Percentiles rank a stretch among this genome's conserved stretches.
phyloP scores from a whole-genome alignment of 2,888 invertebrate genomes.

The Opisthograptis luteolata region DNA sequence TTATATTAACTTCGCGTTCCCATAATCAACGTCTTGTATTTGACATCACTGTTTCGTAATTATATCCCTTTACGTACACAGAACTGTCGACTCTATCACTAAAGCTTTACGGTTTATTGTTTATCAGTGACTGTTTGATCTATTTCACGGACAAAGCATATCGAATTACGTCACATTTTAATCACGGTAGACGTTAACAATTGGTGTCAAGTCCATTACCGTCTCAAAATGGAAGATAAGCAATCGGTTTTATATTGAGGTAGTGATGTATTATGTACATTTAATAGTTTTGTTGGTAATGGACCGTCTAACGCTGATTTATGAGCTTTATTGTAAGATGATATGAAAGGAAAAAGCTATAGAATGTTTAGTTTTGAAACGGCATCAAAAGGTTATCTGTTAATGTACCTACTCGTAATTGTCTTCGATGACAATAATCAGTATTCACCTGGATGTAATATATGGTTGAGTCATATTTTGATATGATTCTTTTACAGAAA shows the following conservation, averaged over 20 bases:
- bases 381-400: conserved; percentile 28
- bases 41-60: conserved; percentile 44
- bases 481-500: too few species aligned
- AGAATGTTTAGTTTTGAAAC: conserved; percentile 18
- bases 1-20: conserved; percentile 37
- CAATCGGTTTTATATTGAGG: conserved; percentile 26
- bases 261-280: conserved; percentile 21
- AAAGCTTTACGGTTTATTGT: conserved; percentile 21
- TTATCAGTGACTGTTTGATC: conserved; percentile 11
- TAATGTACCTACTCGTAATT: conserved; percentile 24
- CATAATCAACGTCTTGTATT: conserved; percentile 40
- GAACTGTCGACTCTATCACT: conserved; percentile 22
- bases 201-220: conserved; percentile 39
- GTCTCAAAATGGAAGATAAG: conserved; percentile 24
- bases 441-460: conserved; percentile 32
- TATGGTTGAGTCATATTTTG: too few species aligned
- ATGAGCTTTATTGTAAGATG: conserved; percentile 23
- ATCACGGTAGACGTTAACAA: conserved; percentile 31
- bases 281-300: conserved; percentile 8
- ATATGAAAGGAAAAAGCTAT: conserved; percentile 10
- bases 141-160: conserved; percentile 43
- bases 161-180: conserved; percentile 44
- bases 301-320: conserved; percentile 20
- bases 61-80: conserved; percentile 14
- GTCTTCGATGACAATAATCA: conserved; percentile 14